Percentiles rank a stretch among this genome's conserved stretches.
Conservation (phyloP, 2,888 invertebrate genomes). For the Ectemnius lituratus region DNA sequence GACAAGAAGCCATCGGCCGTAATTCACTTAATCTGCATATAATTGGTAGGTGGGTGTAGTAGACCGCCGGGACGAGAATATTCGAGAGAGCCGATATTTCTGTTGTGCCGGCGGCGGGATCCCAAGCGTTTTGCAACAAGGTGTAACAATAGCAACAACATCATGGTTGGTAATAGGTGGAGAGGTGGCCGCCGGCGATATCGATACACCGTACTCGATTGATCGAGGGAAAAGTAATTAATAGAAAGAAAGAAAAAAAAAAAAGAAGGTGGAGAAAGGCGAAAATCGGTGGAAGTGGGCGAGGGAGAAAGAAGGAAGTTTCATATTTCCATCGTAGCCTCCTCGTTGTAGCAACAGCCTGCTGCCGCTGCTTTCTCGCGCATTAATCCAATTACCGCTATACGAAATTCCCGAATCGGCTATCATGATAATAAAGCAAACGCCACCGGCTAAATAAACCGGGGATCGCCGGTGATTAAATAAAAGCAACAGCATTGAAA, state of each 20-base stretch:
- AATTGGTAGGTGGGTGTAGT: constrained; percentile 38
- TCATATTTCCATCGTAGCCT: constrained; percentile 10
- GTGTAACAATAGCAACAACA: no score
- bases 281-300: background rate
- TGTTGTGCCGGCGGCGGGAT: background rate
- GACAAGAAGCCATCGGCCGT: constrained; percentile 27
- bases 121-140: background rate
- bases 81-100: constrained; percentile 5
- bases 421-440: constrained; percentile 42
- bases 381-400: constrained; percentile 30
- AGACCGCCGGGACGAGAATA: constrained; percentile 18
- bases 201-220: no score
- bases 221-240: no score
- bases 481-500: constrained; percentile 37
- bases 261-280: background rate
- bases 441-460: constrained; percentile 23
- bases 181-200: no score
- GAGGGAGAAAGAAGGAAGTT: constrained; percentile 1
- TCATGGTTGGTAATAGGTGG: no score
- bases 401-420: constrained; percentile 26
- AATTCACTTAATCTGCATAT: constrained; percentile 52
- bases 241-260: no score
- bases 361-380: constrained; percentile 6
- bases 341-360: background rate
- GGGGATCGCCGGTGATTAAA: constrained; percentile 43